These are phyloP conservation scores for Hydrolagus colliei DNA, from an alignment of 2,797 vertebrate species.

Conservation along the genomic window DNA sequence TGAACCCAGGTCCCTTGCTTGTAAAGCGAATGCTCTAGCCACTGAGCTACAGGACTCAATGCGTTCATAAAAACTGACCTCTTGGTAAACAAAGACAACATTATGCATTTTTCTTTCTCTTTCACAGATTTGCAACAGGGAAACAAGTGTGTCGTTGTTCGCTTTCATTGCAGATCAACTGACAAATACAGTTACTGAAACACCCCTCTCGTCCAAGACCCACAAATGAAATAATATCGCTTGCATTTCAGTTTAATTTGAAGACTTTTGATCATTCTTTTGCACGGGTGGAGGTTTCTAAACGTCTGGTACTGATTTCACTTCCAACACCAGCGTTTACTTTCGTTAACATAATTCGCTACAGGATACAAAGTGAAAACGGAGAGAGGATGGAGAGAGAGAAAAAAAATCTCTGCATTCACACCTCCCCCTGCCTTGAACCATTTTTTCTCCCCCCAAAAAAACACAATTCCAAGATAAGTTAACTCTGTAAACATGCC, in stretches of 20 bases:
- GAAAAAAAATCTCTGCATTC: background rate
- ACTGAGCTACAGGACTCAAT: too few species aligned
- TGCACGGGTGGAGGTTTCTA: background rate
- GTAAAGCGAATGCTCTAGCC: too few species aligned
- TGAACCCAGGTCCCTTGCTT: too few species aligned
- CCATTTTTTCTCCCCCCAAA: background rate
- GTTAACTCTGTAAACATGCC: background rate
- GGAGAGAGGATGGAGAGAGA: background rate
- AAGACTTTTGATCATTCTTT: background rate
- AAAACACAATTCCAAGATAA: background rate
- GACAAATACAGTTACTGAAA: background rate
- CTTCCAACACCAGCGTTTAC: background rate
- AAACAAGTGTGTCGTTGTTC: background rate
- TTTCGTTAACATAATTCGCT: background rate
- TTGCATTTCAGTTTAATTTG: background rate
- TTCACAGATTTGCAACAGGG: background rate
- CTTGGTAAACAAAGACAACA: background rate
- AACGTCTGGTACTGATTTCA: background rate
- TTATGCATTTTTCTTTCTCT: background rate
- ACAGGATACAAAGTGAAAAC: background rate
- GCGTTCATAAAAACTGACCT: background rate
- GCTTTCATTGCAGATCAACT: background rate
- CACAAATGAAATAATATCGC: background rate
- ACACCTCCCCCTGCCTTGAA: background rate
- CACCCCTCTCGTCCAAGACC: background rate